Percentiles rank a stretch among this genome's conserved stretches.
phyloP scores from a whole-genome alignment of 2,113 vertebrate genomes.

The Drymodes brunneopygia region DNA sequence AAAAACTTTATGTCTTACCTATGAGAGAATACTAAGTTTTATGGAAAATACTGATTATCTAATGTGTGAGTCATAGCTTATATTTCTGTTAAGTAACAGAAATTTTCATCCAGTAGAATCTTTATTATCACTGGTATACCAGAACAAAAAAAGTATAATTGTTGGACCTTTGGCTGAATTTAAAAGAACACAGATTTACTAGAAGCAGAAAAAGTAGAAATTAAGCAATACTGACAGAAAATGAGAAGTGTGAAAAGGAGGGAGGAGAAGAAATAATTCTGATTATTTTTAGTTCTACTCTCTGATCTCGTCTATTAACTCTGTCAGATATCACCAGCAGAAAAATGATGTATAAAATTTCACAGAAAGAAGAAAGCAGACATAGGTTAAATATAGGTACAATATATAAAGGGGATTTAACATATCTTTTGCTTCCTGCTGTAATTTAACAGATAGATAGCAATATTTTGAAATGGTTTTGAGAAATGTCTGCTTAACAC shows the following conservation, averaged over 20 bases:
- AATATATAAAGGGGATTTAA: background rate
- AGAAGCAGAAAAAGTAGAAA: background rate
- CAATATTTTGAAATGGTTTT: background rate
- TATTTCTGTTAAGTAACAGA: background rate
- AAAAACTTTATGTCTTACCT: background rate
- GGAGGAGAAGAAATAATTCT: background rate
- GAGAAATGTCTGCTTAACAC: background rate
- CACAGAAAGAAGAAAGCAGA: background rate
- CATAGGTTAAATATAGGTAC: background rate
- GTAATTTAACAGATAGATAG: background rate
- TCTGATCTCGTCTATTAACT: background rate
- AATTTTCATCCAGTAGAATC: background rate
- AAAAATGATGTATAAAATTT: background rate
- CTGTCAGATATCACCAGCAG: background rate
- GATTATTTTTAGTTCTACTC: background rate
- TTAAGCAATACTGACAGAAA: background rate
- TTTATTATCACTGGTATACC: background rate
- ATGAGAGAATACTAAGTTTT: background rate
- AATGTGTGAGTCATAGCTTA: background rate
- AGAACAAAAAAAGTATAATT: background rate
- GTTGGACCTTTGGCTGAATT: background rate
- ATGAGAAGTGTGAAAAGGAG: background rate
- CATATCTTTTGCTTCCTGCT: background rate
- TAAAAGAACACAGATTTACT: background rate
- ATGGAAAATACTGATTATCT: background rate